phyloP scores from a whole-genome alignment of 2,888 invertebrate genomes.

The Crepidodera aurea region DNA sequence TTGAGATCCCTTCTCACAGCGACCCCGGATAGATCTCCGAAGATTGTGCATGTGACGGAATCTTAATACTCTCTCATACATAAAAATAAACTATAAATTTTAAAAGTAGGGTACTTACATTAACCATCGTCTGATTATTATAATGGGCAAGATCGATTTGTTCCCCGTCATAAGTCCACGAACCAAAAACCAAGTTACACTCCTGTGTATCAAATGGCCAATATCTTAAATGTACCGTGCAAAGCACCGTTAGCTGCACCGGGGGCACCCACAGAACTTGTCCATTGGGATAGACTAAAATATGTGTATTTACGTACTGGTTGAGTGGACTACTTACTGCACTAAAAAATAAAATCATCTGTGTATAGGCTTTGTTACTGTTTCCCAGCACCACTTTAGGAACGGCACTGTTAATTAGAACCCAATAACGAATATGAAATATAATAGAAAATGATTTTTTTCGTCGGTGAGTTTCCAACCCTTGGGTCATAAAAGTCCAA shows the following conservation, averaged over 20 bases:
- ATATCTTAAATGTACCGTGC: slow-evolving; percentile 70
- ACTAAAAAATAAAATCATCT: slow-evolving; percentile 59
- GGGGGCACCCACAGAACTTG: slow-evolving; percentile 73
- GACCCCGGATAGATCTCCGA: no score
- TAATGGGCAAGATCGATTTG: slow-evolving; percentile 64
- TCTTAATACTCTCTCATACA: no score
- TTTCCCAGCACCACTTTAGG: no score
- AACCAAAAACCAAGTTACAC: slow-evolving; percentile 74
- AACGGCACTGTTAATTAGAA: no score
- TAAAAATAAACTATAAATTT: neutral
- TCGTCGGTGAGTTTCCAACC: no score
- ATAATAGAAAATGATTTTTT: no score
- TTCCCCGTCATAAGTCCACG: slow-evolving; percentile 73
- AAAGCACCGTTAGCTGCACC: slow-evolving; percentile 71
- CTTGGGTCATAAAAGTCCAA: no score
- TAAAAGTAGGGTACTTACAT: slow-evolving; percentile 42
- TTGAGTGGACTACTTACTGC: slow-evolving; percentile 69
- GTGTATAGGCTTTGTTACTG: no score
- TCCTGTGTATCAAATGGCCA: slow-evolving; percentile 82
- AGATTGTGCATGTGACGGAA: no score
- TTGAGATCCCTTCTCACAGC: no score
- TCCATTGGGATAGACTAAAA: slow-evolving; percentile 64
- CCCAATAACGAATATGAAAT: no score
- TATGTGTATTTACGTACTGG: slow-evolving; percentile 68
- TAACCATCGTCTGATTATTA: slow-evolving; percentile 45